phyloP scores from a whole-genome alignment of 1,140 invertebrate genomes.

The Drosophila kohkoa region DNA sequence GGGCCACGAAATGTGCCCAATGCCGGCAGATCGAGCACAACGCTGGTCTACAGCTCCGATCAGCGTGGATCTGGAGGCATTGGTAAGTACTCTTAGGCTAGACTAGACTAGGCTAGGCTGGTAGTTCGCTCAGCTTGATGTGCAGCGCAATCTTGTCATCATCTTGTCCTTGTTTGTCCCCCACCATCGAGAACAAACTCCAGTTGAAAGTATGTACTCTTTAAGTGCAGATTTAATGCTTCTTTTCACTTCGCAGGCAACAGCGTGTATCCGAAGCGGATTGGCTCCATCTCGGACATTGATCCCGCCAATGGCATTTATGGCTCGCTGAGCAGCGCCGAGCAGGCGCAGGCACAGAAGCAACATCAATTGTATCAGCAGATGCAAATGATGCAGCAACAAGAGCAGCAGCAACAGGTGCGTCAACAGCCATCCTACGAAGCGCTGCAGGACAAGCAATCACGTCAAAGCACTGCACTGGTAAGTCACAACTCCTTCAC shows the following conservation, averaged over 20 bases:
- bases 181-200: neutral
- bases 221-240: too few species aligned
- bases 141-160: conserved; percentile 35
- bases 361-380: conserved; percentile 78
- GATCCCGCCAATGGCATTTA: conserved; percentile 97
- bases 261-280: conserved; percentile 87
- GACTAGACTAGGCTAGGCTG: conserved; percentile 47
- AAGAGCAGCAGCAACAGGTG: conserved; percentile 68
- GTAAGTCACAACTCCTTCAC: conserved; percentile 27
- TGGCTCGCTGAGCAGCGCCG: conserved; percentile 89
- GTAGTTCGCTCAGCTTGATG: conserved; percentile 60
- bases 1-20: conserved; percentile 90
- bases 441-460: conserved; percentile 63
- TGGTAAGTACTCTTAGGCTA: conserved; percentile 61
- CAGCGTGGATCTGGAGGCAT: conserved; percentile 85
- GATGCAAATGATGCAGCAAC: conserved; percentile 72
- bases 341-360: conserved; percentile 66
- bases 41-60: conserved; percentile 94
- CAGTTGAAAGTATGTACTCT: neutral
- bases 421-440: conserved; percentile 62
- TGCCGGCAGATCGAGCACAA: conserved; percentile 90
- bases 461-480: conserved; percentile 51
- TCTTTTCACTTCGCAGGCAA: conserved; percentile 54
- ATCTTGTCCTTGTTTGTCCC: conserved; percentile 65
- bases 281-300: conserved; percentile 97